phyloP scores from a whole-genome alignment of 2,113 vertebrate genomes.

The Salvator merianae region DNA sequence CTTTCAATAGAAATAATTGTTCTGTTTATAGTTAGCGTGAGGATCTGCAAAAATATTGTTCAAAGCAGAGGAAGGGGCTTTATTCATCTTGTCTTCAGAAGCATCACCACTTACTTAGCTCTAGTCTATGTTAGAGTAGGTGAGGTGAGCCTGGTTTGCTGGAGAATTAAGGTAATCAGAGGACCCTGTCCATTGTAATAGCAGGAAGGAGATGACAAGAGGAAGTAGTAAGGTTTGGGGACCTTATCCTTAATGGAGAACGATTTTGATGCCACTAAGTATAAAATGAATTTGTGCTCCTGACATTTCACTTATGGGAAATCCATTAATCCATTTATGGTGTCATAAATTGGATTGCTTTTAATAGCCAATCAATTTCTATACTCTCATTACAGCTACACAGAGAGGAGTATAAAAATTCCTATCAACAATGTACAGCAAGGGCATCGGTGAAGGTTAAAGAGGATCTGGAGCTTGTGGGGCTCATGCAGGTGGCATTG shows the following conservation, averaged over 20 bases:
- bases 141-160: too few relatives aligned
- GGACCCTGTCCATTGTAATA: too few relatives aligned
- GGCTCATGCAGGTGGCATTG: too few relatives aligned
- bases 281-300: neutral
- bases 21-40: too few relatives aligned
- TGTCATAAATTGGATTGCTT: neutral
- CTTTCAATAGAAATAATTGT: too few relatives aligned
- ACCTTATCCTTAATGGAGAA: neutral
- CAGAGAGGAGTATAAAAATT: neutral
- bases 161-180: too few relatives aligned
- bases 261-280: neutral
- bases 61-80: too few relatives aligned
- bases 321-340: neutral
- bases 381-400: neutral
- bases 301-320: constrained; percentile 8
- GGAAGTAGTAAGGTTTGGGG: neutral
- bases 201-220: neutral
- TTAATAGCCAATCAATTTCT: constrained; percentile 4
- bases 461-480: neutral
- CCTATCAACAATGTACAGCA: neutral
- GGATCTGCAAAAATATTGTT: too few relatives aligned
- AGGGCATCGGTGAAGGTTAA: neutral
- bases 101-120: too few relatives aligned
- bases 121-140: too few relatives aligned
- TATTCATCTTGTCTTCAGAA: too few relatives aligned